phyloP scores from a whole-genome alignment of 2,797 vertebrate species.

The Vultur gryphus region DNA sequence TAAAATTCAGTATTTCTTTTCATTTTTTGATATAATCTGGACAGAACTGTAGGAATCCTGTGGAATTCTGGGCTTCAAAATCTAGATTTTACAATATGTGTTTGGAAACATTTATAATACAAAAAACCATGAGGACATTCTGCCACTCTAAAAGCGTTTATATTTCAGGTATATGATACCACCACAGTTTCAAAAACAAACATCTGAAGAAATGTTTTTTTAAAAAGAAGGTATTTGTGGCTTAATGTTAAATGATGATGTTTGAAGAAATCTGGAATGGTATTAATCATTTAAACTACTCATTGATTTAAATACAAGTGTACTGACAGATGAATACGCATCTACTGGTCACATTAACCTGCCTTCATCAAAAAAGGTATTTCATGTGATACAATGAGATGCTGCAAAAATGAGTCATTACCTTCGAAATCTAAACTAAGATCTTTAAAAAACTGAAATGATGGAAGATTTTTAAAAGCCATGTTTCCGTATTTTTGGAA shows the following conservation, averaged over 20 bases:
- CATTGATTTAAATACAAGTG: neutral
- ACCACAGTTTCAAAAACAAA: neutral
- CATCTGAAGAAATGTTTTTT: neutral
- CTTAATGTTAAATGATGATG: neutral
- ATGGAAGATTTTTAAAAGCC: neutral
- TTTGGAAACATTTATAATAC: neutral
- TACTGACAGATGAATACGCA: neutral
- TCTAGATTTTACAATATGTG: neutral
- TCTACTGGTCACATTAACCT: slow-evolving; percentile 34
- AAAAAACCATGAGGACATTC: neutral
- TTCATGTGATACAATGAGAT: neutral
- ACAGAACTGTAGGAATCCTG: neutral
- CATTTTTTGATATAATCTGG: neutral
- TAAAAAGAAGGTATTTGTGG: neutral
- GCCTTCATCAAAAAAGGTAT: neutral
- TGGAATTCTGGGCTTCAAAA: neutral
- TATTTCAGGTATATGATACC: neutral
- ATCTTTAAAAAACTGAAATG: neutral
- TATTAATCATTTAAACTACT: slow-evolving; percentile 53
- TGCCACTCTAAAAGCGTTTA: neutral
- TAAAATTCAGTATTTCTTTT: neutral
- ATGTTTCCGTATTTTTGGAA: neutral
- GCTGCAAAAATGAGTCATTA: slow-evolving; percentile 23
- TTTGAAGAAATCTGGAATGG: slow-evolving; percentile 19
- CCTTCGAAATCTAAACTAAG: neutral